Percentiles rank a stretch among this genome's conserved stretches.
These are phyloP conservation scores for Chinchilla lanigera DNA, from an alignment of 2,113 vertebrate genomes.

Conservation along the genomic window DNA sequence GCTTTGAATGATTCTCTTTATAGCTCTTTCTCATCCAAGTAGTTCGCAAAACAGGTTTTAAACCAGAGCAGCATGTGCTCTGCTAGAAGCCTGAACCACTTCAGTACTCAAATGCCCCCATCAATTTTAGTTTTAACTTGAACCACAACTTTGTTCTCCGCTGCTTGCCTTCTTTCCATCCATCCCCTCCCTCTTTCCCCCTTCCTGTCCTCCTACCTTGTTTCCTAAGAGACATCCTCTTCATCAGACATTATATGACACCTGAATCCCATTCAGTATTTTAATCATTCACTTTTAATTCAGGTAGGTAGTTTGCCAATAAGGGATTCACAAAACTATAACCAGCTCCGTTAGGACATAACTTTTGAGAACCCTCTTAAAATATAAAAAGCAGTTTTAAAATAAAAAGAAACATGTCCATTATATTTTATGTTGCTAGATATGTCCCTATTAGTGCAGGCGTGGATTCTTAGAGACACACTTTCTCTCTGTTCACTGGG, in stretches of 20 bases:
- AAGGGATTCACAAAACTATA: background rate
- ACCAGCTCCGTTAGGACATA: background rate
- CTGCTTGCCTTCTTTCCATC: no score
- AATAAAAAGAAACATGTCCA: background rate
- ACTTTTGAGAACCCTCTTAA: constrained; percentile 41
- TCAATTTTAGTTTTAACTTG: background rate
- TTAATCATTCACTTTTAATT: constrained; percentile 3
- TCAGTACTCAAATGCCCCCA: background rate
- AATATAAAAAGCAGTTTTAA: background rate
- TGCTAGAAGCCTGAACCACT: background rate
- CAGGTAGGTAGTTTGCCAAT: background rate
- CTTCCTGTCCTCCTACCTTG: background rate
- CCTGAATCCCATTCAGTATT: background rate
- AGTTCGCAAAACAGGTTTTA: background rate
- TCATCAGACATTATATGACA: background rate
- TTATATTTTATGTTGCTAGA: constrained; percentile 19
- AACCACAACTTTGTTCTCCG: background rate
- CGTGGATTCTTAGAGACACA: background rate
- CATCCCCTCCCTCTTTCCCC: rapidly evolving
- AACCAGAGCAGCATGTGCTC: background rate
- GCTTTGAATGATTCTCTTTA: constrained; percentile 42
- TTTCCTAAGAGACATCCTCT: background rate
- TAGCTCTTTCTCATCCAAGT: background rate
- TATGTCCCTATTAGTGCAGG: background rate
- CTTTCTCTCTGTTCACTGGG: background rate